phyloP scores from a whole-genome alignment of 2,888 invertebrate genomes.

The Eupithecia subumbrata region DNA sequence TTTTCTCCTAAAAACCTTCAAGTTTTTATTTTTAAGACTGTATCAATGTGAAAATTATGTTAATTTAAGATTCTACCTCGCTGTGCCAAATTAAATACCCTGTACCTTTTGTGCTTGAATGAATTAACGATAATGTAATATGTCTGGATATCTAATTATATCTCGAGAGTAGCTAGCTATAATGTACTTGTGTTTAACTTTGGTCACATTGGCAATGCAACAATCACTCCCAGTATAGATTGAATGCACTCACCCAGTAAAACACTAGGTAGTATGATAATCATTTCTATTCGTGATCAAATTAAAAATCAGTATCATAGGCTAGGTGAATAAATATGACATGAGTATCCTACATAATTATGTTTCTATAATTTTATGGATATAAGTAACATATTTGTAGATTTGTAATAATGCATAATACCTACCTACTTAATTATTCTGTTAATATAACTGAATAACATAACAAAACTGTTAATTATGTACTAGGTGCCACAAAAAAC shows the following conservation, averaged over 20 bases:
- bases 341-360: constrained; percentile 69
- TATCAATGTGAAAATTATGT: constrained; percentile 17
- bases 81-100: constrained; percentile 79
- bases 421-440: constrained; percentile 41
- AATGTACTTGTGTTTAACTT: constrained; percentile 76
- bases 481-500: constrained; percentile 46
- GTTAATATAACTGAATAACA: constrained; percentile 40
- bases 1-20: constrained; percentile 28
- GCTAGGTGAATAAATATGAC: constrained; percentile 80
- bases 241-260: constrained; percentile 77
- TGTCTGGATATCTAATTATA: constrained; percentile 68
- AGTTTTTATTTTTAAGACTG: constrained; percentile 24
- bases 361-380: constrained; percentile 62
- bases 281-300: constrained; percentile 81
- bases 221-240: constrained; percentile 77
- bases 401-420: constrained; percentile 51
- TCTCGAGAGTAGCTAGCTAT: constrained; percentile 79
- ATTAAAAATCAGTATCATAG: constrained; percentile 82
- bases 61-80: constrained; percentile 50
- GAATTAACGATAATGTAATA: constrained; percentile 62
- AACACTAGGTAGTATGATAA: constrained; percentile 81
- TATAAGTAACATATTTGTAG: constrained; percentile 50
- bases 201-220: constrained; percentile 73
- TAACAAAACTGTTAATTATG: constrained; percentile 42
- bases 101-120: constrained; percentile 54